A percentile compares a stretch with the other conserved stretches of the same genome.
Conservation (phyloP, 2,797 vertebrate species). For the Sebastes baramenuke region DNA sequence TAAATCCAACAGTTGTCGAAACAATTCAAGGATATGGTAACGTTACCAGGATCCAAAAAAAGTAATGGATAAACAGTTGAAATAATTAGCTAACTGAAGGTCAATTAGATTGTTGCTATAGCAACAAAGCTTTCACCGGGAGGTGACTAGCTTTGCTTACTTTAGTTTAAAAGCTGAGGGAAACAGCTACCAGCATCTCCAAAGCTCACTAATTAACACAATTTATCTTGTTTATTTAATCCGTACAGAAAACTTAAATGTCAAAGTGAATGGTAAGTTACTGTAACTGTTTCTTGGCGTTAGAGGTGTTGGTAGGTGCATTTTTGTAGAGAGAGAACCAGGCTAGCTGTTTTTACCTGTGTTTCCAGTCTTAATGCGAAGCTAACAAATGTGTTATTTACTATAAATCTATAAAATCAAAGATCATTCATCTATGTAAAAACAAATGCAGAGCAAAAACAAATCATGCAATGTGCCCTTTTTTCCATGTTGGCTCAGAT, state of each 20-base stretch:
- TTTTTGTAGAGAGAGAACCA: neutral
- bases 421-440: neutral
- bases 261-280: neutral
- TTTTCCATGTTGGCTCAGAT: conserved; percentile 26
- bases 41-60: neutral
- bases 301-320: neutral
- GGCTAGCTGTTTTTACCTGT: neutral
- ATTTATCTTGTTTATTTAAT: neutral
- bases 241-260: neutral
- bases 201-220: neutral
- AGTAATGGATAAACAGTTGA: too few species aligned
- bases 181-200: neutral
- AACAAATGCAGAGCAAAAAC: conserved; percentile 1
- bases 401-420: conserved; percentile 4
- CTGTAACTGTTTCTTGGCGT: neutral
- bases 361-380: neutral
- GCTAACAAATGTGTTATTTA: neutral
- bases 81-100: neutral
- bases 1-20: neutral
- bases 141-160: neutral
- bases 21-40: neutral
- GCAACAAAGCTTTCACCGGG: neutral
- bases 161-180: neutral
- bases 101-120: neutral
- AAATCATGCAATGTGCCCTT: neutral